Evolutionary conservation across 2,888 invertebrate genomes (phyloP), one percentile per base, ranked within the genome.

Genomic region (Lamellibrachia satsuma): DNA sequence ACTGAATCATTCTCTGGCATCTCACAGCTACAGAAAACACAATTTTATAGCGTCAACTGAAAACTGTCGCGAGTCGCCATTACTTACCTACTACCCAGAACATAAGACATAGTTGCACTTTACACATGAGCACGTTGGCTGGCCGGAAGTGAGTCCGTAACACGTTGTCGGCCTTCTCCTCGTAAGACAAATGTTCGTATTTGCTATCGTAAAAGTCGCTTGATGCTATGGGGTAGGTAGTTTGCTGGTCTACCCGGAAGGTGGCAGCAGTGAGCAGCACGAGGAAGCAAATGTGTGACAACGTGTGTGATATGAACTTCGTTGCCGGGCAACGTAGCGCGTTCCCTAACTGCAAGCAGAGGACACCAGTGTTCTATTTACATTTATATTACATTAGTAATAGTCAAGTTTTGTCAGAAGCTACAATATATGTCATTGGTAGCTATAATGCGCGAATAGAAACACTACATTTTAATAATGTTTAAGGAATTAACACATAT

Each of bases 301-400:
- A 97, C 7, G 97, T 97, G 95, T 97, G 97, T 92, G 97, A 98
- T 94, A 98, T 97, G 97, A 98, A 97, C 96, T 98, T 97, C 96
- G 98, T 98, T 94, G 98, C 97, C 55, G 98, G 98, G 94, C 97
- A 96, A 97, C 96, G 90, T 95, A 96, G 95, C 39, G 96, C 95
- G 93, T 95, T 95, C 92, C 96, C 96, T 91, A 96, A 94, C 96
- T 96, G 75, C 75, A 75, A 75, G 75, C 75, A 75, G 75, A 75
- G 22, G 75, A 75, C n/a, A 22, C 6, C 75, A 22, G 1, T 75
- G 75, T 75, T 75, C 15, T n/a, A 75, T 75, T 15, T 75, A 22
- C 15, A 22, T 2, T 22, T 75, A 22, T 75, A 22, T 11, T 6
- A 75, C 75, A 75, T 15, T 75, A 75, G 15, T 55, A 55, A 55